Percentiles rank a stretch among this genome's conserved stretches.
Evolutionary conservation across 2,888 invertebrate genomes (phyloP).

Genomic region (Caenorhabditis angaria): DNA sequence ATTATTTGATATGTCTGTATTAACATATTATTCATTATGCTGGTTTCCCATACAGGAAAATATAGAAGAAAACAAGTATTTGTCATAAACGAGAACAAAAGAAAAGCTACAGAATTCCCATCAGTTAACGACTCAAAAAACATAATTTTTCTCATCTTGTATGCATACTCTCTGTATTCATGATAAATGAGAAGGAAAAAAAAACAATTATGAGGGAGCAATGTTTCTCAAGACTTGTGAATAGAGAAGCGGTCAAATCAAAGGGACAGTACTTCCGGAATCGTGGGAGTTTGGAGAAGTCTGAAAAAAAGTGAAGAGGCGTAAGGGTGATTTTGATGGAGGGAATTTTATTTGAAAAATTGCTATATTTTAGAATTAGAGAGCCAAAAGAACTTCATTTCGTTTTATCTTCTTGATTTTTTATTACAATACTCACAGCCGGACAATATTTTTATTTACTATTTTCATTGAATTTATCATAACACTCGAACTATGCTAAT

Average conservation of each 20-base stretch:
- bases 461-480: background rate
- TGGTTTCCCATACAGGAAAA: background rate
- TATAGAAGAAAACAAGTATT: background rate
- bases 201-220: background rate
- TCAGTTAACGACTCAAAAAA: constrained; percentile 4
- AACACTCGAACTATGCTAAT: background rate
- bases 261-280: background rate
- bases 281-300: background rate
- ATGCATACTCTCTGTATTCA: background rate
- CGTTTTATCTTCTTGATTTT: background rate
- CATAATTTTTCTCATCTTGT: background rate
- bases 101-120: background rate
- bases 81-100: constrained; percentile 4
- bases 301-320: too few species aligned
- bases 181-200: background rate
- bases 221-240: background rate
- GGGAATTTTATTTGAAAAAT: too few species aligned
- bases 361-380: too few species aligned
- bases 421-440: background rate
- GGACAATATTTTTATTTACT: background rate
- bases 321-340: too few species aligned
- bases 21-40: background rate
- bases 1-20: too few species aligned
- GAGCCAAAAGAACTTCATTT: too few species aligned
- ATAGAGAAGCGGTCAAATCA: background rate